A percentile compares a stretch with the other conserved stretches of the same genome.
Evolutionary conservation across 2,797 vertebrate genomes (phyloP).

Genomic region (Lepidocolaptes lacrymiger): DNA sequence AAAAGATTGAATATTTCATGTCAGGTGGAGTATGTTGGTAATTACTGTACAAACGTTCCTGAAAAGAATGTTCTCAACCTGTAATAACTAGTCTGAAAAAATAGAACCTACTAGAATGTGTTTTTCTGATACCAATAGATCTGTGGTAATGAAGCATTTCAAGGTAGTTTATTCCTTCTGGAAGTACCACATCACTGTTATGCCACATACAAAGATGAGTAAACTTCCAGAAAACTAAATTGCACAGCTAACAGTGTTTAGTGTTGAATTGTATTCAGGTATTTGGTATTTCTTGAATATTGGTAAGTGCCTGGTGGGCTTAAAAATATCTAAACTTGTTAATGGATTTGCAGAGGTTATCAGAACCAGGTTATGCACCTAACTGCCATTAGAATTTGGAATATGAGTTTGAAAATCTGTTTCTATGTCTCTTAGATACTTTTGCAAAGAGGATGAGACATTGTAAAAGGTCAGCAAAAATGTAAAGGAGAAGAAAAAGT

Average conservation of each 20-base stretch:
- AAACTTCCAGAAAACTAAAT: not conserved
- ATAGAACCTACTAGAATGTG: not conserved
- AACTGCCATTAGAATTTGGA: not conserved
- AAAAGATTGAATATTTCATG: not conserved
- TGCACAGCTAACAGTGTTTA: not conserved
- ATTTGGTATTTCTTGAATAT: not conserved
- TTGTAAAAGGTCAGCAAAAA: not conserved
- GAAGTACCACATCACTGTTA: not conserved
- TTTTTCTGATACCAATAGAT: not conserved
- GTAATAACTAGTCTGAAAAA: not conserved
- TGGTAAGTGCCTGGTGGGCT: not conserved
- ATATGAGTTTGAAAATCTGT: not conserved
- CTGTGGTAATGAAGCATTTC: not conserved
- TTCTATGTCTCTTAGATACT: not conserved
- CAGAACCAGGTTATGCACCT: not conserved
- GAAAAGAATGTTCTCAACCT: not conserved
- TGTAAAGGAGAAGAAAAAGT: not conserved
- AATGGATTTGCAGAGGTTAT: not conserved
- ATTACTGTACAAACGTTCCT: not conserved
- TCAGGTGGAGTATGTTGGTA: not conserved
- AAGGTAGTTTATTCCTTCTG: not conserved
- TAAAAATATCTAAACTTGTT: not conserved
- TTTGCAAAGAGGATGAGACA: not conserved
- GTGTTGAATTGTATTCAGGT: not conserved
- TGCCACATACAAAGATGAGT: not conserved